Conservation (phyloP, 2,797 vertebrate genomes). For the Helicolenus hilgendorfi region DNA sequence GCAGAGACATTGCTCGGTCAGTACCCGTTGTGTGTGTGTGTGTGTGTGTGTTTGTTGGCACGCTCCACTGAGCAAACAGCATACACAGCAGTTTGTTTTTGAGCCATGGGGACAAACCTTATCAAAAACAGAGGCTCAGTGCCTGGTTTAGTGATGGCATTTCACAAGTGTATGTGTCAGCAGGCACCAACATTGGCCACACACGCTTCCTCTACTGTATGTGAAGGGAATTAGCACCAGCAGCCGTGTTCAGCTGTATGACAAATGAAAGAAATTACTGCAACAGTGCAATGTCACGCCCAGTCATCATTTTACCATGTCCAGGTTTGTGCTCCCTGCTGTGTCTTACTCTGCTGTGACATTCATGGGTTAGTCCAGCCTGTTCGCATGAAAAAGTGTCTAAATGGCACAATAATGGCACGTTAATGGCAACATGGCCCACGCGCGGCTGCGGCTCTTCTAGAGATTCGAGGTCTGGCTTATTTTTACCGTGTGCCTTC, state of each 20-base stretch:
- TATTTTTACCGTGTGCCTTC: no score
- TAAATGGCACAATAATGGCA: no score
- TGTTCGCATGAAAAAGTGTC: no score
- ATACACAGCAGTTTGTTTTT: constrained; percentile 3
- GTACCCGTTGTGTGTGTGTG: neutral
- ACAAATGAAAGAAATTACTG: neutral
- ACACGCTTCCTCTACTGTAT: neutral
- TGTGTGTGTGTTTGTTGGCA: neutral
- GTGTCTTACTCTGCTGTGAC: neutral
- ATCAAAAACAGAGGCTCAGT: constrained; percentile 12
- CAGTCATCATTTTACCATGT: neutral
- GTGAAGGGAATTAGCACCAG: neutral
- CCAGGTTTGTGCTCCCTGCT: neutral
- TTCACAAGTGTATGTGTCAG: constrained; percentile 10
- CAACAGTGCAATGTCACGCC: neutral
- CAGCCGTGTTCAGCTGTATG: neutral
- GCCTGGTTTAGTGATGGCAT: neutral
- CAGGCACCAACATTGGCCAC: neutral
- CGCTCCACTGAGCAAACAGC: neutral
- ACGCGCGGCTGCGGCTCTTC: no score
- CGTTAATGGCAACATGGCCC: no score
- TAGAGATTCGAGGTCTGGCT: no score
- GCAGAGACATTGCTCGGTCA: constrained; percentile 26
- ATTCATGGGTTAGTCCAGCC: neutral
- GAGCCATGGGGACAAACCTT: constrained; percentile 1